Conservation (phyloP, 2,797 vertebrate genomes). For the Diplodus puntazzo region DNA sequence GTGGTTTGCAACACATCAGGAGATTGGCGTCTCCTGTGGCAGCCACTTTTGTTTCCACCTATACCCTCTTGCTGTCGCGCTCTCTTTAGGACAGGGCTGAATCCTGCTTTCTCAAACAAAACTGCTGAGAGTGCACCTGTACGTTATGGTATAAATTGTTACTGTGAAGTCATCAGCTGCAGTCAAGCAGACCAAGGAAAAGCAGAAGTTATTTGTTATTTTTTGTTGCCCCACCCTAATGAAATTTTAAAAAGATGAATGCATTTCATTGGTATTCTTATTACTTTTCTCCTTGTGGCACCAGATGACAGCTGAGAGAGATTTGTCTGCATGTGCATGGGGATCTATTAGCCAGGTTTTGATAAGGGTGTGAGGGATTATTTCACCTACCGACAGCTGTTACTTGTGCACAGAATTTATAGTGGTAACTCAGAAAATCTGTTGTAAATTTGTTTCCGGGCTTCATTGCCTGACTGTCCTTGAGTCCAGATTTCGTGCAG, state of each 20-base stretch:
- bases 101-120: slow-evolving; percentile 23
- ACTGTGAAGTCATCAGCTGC: slow-evolving; percentile 39
- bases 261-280: slow-evolving; percentile 33
- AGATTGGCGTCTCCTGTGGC: slow-evolving; percentile 53
- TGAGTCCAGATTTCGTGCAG: slow-evolving; percentile 57
- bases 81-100: slow-evolving; percentile 39
- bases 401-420: slow-evolving; percentile 52
- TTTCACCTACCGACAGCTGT: slow-evolving; percentile 62
- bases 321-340: slow-evolving; percentile 37
- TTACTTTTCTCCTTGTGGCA: slow-evolving; percentile 28
- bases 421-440: slow-evolving; percentile 49
- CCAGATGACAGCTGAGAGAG: slow-evolving; percentile 46
- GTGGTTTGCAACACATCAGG: slow-evolving; percentile 58
- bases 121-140: slow-evolving; percentile 60
- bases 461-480: slow-evolving; percentile 50
- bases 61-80: slow-evolving; percentile 43
- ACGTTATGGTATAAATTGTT: slow-evolving; percentile 38
- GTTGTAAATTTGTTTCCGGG: slow-evolving; percentile 46
- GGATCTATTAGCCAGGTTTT: slow-evolving; percentile 54
- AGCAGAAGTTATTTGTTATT: slow-evolving; percentile 24
- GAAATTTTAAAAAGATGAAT: slow-evolving; percentile 28
- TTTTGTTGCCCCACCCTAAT: slow-evolving; percentile 21
- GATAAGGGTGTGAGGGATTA: slow-evolving; percentile 58
- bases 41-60: slow-evolving; percentile 58
- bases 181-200: slow-evolving; percentile 34